Evolutionary conservation across 2,797 vertebrate species (phyloP).

Genomic region (Pipistrellus pygmaeus): DNA sequence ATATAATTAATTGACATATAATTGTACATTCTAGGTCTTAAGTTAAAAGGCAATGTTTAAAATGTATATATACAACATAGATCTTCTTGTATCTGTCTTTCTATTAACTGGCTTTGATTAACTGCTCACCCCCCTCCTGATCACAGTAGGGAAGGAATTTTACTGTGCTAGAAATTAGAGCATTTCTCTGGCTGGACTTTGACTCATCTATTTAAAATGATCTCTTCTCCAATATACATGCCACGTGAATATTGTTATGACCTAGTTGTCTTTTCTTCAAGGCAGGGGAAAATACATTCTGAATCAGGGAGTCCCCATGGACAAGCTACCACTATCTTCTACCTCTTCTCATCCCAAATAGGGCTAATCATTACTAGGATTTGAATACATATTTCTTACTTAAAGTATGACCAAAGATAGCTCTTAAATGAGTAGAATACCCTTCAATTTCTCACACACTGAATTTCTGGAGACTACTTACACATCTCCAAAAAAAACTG

Average conservation of each 20-base stretch:
- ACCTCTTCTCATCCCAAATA: conserved; percentile 17
- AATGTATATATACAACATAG: not conserved
- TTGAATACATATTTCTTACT: not conserved
- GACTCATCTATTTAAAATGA: conserved; percentile 16
- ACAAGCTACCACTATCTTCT: not conserved
- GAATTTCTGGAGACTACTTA: not conserved
- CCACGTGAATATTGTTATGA: not conserved
- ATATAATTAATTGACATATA: not conserved
- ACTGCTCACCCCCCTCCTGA: not conserved
- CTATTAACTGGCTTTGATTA: conserved; percentile 8
- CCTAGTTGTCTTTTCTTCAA: conserved; percentile 26
- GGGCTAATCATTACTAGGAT: conserved; percentile 35
- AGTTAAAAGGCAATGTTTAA: conserved; percentile 28
- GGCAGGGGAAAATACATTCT: not conserved
- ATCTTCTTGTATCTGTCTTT: not conserved
- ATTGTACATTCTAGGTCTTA: not conserved
- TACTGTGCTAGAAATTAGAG: conserved; percentile 1
- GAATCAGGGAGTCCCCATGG: not conserved
- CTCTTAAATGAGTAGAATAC: not conserved
- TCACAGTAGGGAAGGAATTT: conserved; percentile 19
- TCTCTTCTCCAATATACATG: not conserved
- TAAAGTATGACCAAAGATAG: not conserved
- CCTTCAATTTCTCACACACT: not conserved
- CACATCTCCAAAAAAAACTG: not conserved
- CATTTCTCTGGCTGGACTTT: conserved; percentile 36